Evolutionary conservation across 2,888 invertebrate species (phyloP).

Genomic region (Stegophylla sp.): DNA sequence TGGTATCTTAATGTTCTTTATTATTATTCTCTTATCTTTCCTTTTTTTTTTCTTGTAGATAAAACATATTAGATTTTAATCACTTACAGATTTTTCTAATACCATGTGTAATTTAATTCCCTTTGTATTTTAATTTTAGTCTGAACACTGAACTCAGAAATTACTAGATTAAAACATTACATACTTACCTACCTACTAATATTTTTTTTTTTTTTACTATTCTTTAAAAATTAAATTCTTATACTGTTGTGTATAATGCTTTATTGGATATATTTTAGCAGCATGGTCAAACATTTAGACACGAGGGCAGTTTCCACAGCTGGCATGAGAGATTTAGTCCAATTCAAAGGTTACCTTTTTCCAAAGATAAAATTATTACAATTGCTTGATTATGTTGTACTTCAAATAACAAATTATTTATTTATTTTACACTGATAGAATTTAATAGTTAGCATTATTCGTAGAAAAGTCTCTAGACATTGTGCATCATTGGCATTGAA

Average conservation of each 20-base stretch:
- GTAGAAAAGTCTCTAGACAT: not conserved
- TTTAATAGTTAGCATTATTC: not conserved
- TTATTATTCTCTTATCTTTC: not conserved
- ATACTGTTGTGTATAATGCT: constrained; percentile 55
- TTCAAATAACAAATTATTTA: not conserved
- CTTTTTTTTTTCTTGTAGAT: constrained; percentile 7
- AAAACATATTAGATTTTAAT: constrained; percentile 8
- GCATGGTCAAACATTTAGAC: constrained; percentile 58
- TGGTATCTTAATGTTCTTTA: constrained; percentile 22
- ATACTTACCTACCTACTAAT: not conserved
- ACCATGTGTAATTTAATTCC: constrained; percentile 10
- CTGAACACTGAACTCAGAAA: not conserved
- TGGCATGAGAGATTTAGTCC: constrained; percentile 59
- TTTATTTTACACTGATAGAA: not conserved
- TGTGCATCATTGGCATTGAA: not conserved
- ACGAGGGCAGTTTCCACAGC: constrained; percentile 57
- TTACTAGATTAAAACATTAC: constrained; percentile 7
- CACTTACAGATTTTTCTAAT: not conserved
- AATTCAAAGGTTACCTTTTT: constrained; percentile 55
- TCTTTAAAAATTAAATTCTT: constrained; percentile 14
- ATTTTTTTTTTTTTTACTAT: constrained; percentile 17
- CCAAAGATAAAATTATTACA: constrained; percentile 26
- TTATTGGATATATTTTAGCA: constrained; percentile 57
- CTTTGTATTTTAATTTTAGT: constrained; percentile 11
- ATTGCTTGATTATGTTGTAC: constrained; percentile 38